Conservation (phyloP, 2,113 vertebrate genomes). For the Condylura cristata region DNA sequence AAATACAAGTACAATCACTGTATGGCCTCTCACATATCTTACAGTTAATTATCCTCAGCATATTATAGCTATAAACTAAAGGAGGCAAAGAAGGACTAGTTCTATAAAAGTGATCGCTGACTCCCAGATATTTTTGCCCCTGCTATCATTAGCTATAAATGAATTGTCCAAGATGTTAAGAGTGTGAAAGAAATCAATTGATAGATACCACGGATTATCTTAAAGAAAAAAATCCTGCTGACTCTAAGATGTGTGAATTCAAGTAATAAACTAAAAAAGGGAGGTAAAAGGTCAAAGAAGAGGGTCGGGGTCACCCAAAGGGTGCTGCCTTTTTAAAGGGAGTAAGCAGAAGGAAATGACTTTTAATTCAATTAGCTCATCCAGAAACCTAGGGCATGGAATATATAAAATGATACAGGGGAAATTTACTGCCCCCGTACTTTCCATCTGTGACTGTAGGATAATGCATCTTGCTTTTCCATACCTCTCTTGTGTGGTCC, state of each 20-base stretch:
- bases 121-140: slow-evolving; percentile 13
- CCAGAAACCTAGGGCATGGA: slow-evolving; percentile 51
- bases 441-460: background rate
- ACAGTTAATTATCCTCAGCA: background rate
- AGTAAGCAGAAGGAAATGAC: slow-evolving; percentile 67
- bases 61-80: slow-evolving; percentile 29
- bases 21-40: background rate
- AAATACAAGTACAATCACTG: background rate
- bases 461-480: background rate
- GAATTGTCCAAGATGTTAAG: slow-evolving; percentile 54
- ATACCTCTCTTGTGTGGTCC: slow-evolving; percentile 56
- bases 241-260: slow-evolving; percentile 57
- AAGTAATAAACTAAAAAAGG: slow-evolving; percentile 66
- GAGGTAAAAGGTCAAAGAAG: slow-evolving; percentile 56
- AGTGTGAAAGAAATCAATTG: slow-evolving; percentile 68
- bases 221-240: slow-evolving; percentile 63
- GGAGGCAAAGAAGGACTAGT: background rate
- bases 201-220: slow-evolving; percentile 44
- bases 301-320: slow-evolving; percentile 54
- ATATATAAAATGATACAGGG: slow-evolving; percentile 57
- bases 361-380: slow-evolving; percentile 69
- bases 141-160: slow-evolving; percentile 54
- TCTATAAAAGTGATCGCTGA: slow-evolving; percentile 35
- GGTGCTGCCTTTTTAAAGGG: slow-evolving; percentile 59
- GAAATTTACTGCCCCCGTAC: slow-evolving; percentile 9